Percentiles rank a stretch among this genome's conserved stretches.
Evolutionary conservation across 37 sponge, comb jelly and placozoan species (phyloP).

Genomic region (Bolinopsis microptera): DNA sequence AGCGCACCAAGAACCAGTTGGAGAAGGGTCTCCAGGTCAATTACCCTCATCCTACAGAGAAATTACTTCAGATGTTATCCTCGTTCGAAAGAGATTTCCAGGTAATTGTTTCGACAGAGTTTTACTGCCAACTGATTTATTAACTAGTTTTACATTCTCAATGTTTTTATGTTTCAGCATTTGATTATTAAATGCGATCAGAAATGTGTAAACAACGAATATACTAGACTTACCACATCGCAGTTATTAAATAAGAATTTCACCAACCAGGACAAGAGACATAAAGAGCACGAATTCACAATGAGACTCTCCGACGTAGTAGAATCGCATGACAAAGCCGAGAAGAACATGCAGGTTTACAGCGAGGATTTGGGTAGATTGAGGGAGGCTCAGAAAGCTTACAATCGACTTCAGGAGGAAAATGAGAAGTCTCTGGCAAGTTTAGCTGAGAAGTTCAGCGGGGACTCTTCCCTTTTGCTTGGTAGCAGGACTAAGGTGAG

Average conservation of each 20-base stretch:
- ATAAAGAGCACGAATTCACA: constrained; percentile 31
- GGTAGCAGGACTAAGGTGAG: too few species aligned
- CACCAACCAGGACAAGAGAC: constrained; percentile 36
- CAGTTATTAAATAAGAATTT: too few species aligned
- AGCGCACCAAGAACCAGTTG: constrained; percentile 74
- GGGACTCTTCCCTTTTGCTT: background rate
- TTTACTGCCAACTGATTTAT: background rate
- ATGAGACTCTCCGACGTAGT: background rate
- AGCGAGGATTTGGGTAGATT: constrained; percentile 24
- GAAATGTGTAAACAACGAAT: too few species aligned
- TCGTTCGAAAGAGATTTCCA: constrained; percentile 40
- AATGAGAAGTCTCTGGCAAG: background rate
- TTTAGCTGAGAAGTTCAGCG: background rate
- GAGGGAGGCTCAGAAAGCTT: background rate
- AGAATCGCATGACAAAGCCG: constrained; percentile 24
- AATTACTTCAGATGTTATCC: constrained; percentile 48
- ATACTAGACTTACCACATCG: too few species aligned
- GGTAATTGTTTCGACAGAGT: background rate
- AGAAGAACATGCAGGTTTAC: constrained; percentile 29
- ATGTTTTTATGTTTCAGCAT: too few species aligned
- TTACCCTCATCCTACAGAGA: constrained; percentile 48
- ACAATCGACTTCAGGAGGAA: background rate
- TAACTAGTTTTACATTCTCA: background rate
- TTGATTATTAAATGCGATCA: too few species aligned
- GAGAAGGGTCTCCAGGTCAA: constrained; percentile 38